Evolutionary conservation across 2,113 vertebrate genomes (phyloP).

Genomic region (Himantopus leucocephalus): DNA sequence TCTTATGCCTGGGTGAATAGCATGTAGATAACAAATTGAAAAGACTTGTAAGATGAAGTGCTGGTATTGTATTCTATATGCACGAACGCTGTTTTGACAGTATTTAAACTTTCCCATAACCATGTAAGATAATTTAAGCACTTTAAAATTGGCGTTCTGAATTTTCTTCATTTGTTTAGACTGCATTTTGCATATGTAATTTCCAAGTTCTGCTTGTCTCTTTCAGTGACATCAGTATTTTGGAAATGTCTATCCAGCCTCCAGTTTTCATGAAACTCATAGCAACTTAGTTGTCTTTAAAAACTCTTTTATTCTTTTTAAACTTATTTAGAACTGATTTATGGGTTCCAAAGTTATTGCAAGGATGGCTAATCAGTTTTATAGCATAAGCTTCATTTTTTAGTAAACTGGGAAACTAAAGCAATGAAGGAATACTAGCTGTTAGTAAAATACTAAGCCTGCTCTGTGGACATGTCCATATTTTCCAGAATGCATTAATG

Average conservation of each 20-base stretch:
- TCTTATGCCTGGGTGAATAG: background rate
- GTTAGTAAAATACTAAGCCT: background rate
- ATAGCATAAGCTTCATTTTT: background rate
- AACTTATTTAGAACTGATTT: background rate
- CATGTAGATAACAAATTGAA: background rate
- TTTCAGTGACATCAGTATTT: background rate
- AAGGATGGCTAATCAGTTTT: background rate
- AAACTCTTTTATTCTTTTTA: background rate
- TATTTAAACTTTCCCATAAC: background rate
- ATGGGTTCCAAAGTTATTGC: background rate
- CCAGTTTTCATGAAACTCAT: background rate
- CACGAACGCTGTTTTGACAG: background rate
- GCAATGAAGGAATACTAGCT: background rate
- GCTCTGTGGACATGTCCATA: background rate
- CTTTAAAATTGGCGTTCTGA: background rate
- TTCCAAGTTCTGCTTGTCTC: background rate
- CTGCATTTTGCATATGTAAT: background rate
- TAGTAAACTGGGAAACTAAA: background rate
- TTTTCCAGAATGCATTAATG: background rate
- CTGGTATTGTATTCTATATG: background rate
- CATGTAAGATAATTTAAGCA: background rate
- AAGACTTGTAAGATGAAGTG: background rate
- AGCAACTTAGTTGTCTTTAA: background rate
- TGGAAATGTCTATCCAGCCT: background rate
- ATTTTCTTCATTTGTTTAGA: background rate